phyloP scores from a whole-genome alignment of 53 echinoderm and acorn worm genomes.

The Luidia sarsii region DNA sequence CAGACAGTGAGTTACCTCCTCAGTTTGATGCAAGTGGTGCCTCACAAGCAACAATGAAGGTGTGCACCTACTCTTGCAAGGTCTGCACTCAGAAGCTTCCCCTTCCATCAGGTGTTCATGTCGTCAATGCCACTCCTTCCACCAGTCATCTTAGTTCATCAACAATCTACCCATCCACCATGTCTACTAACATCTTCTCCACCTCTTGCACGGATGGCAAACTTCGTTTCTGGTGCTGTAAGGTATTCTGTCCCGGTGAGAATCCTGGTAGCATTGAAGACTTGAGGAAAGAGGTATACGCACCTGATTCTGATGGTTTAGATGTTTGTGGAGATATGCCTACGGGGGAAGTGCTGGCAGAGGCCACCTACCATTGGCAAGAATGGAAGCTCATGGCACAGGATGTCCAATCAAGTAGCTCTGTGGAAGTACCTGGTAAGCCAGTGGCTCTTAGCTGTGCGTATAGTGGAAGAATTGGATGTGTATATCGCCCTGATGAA shows the following conservation, averaged over 20 bases:
- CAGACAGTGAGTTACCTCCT: conserved; percentile 60
- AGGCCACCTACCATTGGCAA: conserved; percentile 80
- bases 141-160: conserved; percentile 99
- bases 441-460: conserved; percentile 90
- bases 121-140: conserved; percentile 84
- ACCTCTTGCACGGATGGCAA: conserved; percentile 96
- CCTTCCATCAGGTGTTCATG: conserved; percentile 83
- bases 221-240: conserved; percentile 95
- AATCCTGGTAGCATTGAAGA: conserved; percentile 14
- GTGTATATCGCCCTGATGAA: conserved; percentile 68
- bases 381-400: conserved; percentile 91
- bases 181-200: conserved; percentile 81
- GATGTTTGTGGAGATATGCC: conserved; percentile 1
- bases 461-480: conserved; percentile 92
- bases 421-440: conserved; percentile 73
- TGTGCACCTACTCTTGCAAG: conserved; percentile 82
- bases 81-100: conserved; percentile 88
- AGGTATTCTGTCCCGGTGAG: conserved; percentile 61
- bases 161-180: conserved; percentile 85
- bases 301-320: conserved; percentile 5
- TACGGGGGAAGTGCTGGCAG: conserved; percentile 64
- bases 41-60: conserved; percentile 74
- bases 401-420: conserved; percentile 61
- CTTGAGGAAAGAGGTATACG: conserved; percentile 50
- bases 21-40: conserved; percentile 60